A percentile compares a stretch with the other conserved stretches of the same genome.
Evolutionary conservation across 2,113 vertebrate genomes (phyloP).

Genomic region (Struthidea cinerea): DNA sequence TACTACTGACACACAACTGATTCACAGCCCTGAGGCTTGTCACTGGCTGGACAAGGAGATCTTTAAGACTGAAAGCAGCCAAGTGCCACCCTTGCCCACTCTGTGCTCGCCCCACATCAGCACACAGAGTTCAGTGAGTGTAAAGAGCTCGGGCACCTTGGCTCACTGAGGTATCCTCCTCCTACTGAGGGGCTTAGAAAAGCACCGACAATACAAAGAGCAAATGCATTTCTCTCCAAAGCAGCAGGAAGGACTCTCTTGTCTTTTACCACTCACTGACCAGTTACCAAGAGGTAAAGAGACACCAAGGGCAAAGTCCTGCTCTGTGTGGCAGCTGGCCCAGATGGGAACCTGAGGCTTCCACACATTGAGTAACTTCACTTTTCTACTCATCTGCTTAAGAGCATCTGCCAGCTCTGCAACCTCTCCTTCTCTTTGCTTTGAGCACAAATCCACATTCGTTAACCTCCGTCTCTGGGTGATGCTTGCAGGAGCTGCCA

Average conservation of each 20-base stretch:
- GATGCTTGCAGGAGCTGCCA: neutral
- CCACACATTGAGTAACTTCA: neutral
- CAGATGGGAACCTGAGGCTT: neutral
- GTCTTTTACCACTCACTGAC: neutral
- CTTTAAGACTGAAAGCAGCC: neutral
- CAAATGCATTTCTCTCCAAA: neutral
- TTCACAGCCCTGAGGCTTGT: neutral
- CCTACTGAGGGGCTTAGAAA: neutral
- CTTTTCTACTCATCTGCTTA: neutral
- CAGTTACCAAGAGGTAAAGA: neutral
- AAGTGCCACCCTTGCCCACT: neutral
- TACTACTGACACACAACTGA: neutral
- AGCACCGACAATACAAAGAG: neutral
- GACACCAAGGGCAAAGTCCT: neutral
- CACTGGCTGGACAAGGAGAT: neutral
- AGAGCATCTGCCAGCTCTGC: neutral
- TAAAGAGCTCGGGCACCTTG: neutral
- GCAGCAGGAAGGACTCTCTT: neutral
- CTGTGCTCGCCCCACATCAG: neutral
- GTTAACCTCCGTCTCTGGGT: neutral
- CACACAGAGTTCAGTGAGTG: accelerated
- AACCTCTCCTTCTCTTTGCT: neutral
- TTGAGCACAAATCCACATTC: neutral
- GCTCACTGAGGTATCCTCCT: neutral
- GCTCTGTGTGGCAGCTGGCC: neutral